These are phyloP conservation scores for Percopsis transmontana DNA, from an alignment of 2,113 vertebrate species.

Conservation along the genomic window DNA sequence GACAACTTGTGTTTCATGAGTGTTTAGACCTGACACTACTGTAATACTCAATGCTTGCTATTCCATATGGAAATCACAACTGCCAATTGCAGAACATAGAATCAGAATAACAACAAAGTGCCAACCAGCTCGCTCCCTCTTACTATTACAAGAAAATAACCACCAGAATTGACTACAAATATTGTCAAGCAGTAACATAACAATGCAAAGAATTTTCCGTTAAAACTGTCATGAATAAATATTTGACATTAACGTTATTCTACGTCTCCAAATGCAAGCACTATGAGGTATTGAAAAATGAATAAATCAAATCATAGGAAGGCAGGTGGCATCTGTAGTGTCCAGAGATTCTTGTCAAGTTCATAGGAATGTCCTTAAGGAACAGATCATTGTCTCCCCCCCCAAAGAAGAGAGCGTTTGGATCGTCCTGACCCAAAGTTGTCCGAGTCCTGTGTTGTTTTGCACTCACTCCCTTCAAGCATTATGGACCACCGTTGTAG, in stretches of 20 bases:
- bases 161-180: slow-evolving; percentile 32
- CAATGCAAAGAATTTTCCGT: slow-evolving; percentile 37
- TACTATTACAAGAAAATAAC: slow-evolving; percentile 24
- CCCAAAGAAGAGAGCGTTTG: slow-evolving; percentile 11
- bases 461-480: slow-evolving; percentile 35
- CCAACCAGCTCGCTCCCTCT: not conserved
- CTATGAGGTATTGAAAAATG: slow-evolving; percentile 30
- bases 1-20: too few species aligned
- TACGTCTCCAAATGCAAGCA: slow-evolving; percentile 30
- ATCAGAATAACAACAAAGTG: slow-evolving; percentile 21
- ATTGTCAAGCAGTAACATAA: slow-evolving; percentile 40
- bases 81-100: slow-evolving; percentile 33
- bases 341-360: slow-evolving; percentile 27
- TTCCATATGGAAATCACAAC: slow-evolving; percentile 42
- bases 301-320: slow-evolving; percentile 36
- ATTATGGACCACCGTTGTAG: slow-evolving; percentile 93
- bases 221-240: slow-evolving; percentile 22
- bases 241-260: slow-evolving; percentile 34
- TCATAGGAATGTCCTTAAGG: slow-evolving; percentile 34
- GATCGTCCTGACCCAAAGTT: slow-evolving; percentile 24
- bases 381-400: slow-evolving; percentile 34
- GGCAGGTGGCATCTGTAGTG: slow-evolving; percentile 47
- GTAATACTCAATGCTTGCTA: slow-evolving; percentile 27
- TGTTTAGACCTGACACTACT: too few species aligned
- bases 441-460: slow-evolving; percentile 23